Evolutionary conservation across 2,888 invertebrate species (phyloP).

Genomic region (Xestia c-nigrum): DNA sequence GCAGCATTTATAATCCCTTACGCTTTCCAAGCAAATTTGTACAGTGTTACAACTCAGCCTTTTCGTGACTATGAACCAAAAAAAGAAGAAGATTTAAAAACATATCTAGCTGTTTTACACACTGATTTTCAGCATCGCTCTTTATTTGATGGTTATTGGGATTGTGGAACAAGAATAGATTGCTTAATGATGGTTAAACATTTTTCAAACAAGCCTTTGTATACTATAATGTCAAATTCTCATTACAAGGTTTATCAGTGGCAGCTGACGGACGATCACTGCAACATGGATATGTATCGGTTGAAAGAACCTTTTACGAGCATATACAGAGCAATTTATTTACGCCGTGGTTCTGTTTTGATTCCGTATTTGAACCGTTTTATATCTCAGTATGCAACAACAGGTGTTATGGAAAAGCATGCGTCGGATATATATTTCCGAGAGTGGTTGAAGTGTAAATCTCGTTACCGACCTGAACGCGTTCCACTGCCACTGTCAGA

Average conservation of each 20-base stretch:
- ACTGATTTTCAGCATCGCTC: constrained; percentile 8
- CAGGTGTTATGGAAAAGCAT: constrained; percentile 64
- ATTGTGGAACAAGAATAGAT: constrained; percentile 61
- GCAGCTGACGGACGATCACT: constrained; percentile 62
- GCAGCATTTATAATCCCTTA: constrained; percentile 68
- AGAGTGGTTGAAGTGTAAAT: constrained; percentile 64
- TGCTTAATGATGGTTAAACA: constrained; percentile 65
- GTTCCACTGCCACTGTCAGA: constrained; percentile 53
- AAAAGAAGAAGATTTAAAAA: constrained; percentile 50
- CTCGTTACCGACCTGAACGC: constrained; percentile 7
- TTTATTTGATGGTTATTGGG: not conserved
- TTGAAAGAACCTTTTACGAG: constrained; percentile 58
- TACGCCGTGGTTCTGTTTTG: constrained; percentile 71
- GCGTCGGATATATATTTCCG: constrained; percentile 40
- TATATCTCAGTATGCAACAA: constrained; percentile 27
- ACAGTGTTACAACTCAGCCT: constrained; percentile 67
- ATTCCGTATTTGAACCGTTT: constrained; percentile 51
- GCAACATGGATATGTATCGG: constrained; percentile 57
- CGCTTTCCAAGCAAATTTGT: constrained; percentile 68
- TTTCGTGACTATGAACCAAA: constrained; percentile 64
- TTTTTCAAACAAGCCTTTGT: constrained; percentile 51
- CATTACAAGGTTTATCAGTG: constrained; percentile 58
- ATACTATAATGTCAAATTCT: constrained; percentile 62
- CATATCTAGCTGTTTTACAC: constrained; percentile 55
- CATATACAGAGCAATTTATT: constrained; percentile 66